Base-by-base conservation (phyloP, 2,113 vertebrate genomes). In the Corythornis cristatus region DNA sequence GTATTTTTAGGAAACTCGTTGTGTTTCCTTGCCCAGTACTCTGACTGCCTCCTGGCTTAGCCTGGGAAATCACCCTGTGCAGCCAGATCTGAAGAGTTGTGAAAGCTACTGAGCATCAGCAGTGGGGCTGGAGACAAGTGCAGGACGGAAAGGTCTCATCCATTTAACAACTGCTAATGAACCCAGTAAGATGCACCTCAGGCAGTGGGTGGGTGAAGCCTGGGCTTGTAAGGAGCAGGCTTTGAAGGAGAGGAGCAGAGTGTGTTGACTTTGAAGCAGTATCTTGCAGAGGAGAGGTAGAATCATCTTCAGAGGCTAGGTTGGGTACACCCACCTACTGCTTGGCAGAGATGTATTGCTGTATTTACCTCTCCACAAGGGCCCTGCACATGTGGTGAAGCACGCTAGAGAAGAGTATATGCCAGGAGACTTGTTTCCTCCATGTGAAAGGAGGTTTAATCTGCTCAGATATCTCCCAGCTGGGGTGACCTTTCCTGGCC, bases 101-200 rank as follows among this genome's bases (percentile, higher is more conserved):
- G 78, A 87, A 78, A 76, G 18, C 20, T 48, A 3, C 46, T 48
- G 66, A 81, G 31, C 20, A 51, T 12, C 19, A 74, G 21, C 42
- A 48, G 17, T 35, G 23, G 28, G 67, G 46, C 31, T 79, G 71
- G 67, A 83, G n/a, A 85, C 20, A 62, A 82, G 58, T 40, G 64
- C 20, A 5, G 62, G 56, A 68, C 7, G 22, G 33, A 43, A 78
- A 65, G 10, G 15, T 51, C 20, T 83, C 50, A 25, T 45, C 16
- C 60, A 61, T 8, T 21, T 68, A 61, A 72, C 40, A n/a, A 72
- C 5, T 14, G 2, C 17, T 85, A 37, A 64, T 0, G 4, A 68
- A 64, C 5, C 11, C 2, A 0, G 28, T 72, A 66, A 61, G 33
- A 29, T 35, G 62, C 20, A 7, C 67, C 20, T 87, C 0, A 0